Evolutionary conservation across 2,888 invertebrate genomes (phyloP).

Genomic region (Lasioglossum pauxillum): DNA sequence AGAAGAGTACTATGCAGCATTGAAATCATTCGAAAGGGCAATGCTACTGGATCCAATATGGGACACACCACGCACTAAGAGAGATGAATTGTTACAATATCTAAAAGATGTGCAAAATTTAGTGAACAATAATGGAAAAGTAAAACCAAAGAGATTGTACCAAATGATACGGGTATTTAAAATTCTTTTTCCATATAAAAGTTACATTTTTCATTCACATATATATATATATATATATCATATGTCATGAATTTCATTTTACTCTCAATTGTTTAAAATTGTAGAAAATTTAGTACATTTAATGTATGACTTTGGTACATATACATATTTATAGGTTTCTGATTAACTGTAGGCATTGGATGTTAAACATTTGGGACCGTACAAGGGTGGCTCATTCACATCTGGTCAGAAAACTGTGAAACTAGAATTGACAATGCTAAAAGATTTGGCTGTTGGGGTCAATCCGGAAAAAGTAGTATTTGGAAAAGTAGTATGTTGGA

Average conservation of each 20-base stretch:
- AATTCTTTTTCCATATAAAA: slow-evolving; percentile 29
- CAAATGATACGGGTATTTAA: slow-evolving; percentile 88
- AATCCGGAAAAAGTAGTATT: slow-evolving; percentile 90
- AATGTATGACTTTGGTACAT: slow-evolving; percentile 57
- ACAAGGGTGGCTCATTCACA: slow-evolving; percentile 87
- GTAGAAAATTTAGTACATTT: slow-evolving; percentile 12
- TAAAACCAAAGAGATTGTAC: slow-evolving; percentile 90
- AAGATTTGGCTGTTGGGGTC: slow-evolving; percentile 87
- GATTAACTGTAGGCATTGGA: slow-evolving; percentile 86
- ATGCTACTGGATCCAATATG: slow-evolving; percentile 91
- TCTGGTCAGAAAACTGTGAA: slow-evolving; percentile 85
- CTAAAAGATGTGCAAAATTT: slow-evolving; percentile 88
- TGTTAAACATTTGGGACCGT: slow-evolving; percentile 89
- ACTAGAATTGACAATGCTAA: slow-evolving; percentile 85
- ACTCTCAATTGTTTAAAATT: slow-evolving; percentile 16
- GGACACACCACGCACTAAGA: slow-evolving; percentile 88
- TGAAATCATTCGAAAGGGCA: slow-evolving; percentile 89
- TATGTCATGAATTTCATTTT: not conserved
- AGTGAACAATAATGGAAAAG: slow-evolving; percentile 89
- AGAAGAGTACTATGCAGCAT: slow-evolving; percentile 90
- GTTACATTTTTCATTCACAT: slow-evolving; percentile 1
- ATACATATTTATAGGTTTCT: slow-evolving; percentile 71
- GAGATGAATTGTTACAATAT: slow-evolving; percentile 88
- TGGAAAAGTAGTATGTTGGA: slow-evolving; percentile 93
- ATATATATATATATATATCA: no score